Conservation (phyloP, 2,888 invertebrate species). For the Arctia plantaginis region DNA sequence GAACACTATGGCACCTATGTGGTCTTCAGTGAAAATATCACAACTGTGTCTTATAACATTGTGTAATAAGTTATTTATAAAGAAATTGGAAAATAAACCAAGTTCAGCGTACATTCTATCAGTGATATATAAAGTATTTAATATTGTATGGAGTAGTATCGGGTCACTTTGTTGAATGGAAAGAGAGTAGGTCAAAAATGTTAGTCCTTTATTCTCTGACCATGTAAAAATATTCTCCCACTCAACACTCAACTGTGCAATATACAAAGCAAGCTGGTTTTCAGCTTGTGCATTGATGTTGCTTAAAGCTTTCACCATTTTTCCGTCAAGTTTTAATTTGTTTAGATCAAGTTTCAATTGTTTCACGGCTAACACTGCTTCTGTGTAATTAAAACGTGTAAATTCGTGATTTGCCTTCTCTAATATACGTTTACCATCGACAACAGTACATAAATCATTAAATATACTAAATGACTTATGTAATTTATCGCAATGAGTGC, state of each 20-base stretch:
- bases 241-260: conserved; percentile 77
- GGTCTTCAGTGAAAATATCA: conserved; percentile 79
- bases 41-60: conserved; percentile 79
- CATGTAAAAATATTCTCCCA: conserved; percentile 81
- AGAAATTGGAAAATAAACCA: conserved; percentile 78
- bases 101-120: conserved; percentile 78
- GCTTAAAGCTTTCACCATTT: conserved; percentile 64
- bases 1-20: conserved; percentile 76
- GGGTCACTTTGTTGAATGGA: conserved; percentile 80
- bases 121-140: conserved; percentile 75
- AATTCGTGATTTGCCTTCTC: conserved; percentile 76
- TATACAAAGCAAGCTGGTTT: conserved; percentile 75
- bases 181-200: conserved; percentile 72
- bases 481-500: conserved; percentile 62
- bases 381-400: conserved; percentile 70
- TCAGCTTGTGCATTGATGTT: conserved; percentile 73
- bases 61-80: conserved; percentile 74
- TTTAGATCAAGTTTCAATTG: conserved; percentile 63
- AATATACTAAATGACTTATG: conserved; percentile 60
- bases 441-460: conserved; percentile 66
- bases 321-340: conserved; percentile 69
- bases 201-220: conserved; percentile 73
- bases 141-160: conserved; percentile 69
- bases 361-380: conserved; percentile 70
- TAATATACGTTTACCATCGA: conserved; percentile 70